A percentile compares a stretch with the other conserved stretches of the same genome.
Conservation (phyloP, 2,113 vertebrate genomes). For the Thamnophis sirtalis region DNA sequence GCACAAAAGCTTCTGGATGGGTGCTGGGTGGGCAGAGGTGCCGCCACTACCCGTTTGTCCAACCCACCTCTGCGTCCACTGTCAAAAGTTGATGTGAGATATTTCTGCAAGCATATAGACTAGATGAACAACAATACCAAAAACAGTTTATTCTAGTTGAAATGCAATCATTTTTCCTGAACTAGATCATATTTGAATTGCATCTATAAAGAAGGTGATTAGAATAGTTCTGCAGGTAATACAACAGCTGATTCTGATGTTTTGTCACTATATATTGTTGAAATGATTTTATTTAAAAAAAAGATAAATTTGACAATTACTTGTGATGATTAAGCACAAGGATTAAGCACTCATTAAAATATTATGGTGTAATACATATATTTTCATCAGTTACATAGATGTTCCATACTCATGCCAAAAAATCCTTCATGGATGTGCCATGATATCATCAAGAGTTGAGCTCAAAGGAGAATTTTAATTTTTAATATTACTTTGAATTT, state of each 20-base stretch:
- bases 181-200: not conserved
- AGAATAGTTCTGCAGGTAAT: not conserved
- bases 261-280: not conserved
- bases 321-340: not conserved
- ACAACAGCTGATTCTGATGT: not conserved
- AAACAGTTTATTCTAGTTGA: not conserved
- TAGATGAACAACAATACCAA: not conserved
- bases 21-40: no score
- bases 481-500: not conserved
- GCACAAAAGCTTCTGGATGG: no score
- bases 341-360: not conserved
- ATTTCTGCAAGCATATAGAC: not conserved
- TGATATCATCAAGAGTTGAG: not conserved
- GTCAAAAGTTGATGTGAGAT: not conserved
- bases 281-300: not conserved
- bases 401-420: not conserved
- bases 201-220: not conserved
- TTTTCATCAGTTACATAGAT: not conserved
- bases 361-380: not conserved
- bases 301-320: not conserved
- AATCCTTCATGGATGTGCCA: not conserved
- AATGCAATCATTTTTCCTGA: not conserved
- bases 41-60: no score
- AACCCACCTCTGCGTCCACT: not conserved
- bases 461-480: not conserved